Evolutionary conservation across 2,113 vertebrate genomes (phyloP).

Genomic region (Craseonycteris thonglongyai): DNA sequence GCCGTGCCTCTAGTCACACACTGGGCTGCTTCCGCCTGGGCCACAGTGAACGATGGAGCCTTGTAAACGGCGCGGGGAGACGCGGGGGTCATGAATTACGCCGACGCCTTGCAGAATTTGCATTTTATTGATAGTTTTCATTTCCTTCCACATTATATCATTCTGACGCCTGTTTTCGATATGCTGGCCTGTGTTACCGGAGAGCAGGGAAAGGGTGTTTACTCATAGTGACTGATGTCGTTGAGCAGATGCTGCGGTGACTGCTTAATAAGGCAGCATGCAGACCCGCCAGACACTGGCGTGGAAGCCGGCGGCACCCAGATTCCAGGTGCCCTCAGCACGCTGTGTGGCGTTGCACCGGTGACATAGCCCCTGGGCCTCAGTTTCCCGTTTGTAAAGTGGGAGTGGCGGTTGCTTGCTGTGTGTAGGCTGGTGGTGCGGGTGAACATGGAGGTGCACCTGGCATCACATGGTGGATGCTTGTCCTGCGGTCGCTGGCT

Average conservation of each 20-base stretch:
- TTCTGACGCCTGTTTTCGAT: background rate
- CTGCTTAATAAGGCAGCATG: background rate
- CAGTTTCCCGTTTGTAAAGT: background rate
- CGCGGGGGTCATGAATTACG: background rate
- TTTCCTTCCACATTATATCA: background rate
- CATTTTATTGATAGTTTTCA: background rate
- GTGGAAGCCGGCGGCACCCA: background rate
- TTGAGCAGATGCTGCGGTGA: fast-evolving
- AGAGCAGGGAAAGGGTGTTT: fast-evolving
- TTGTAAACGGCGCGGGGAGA: background rate
- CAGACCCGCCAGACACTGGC: fast-evolving
- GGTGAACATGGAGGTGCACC: fast-evolving
- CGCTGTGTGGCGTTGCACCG: background rate
- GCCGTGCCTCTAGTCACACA: background rate
- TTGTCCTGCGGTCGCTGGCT: fast-evolving
- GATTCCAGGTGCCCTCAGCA: background rate
- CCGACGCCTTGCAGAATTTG: background rate
- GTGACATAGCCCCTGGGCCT: background rate
- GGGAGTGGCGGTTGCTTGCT: background rate
- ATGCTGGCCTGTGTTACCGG: fast-evolving
- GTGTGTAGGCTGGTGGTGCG: fast-evolving
- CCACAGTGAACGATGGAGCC: background rate
- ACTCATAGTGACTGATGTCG: background rate
- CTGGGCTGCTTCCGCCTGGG: background rate
- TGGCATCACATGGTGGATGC: fast-evolving